Base-by-base conservation (phyloP, 1,140 invertebrate species). In the Lamellibrachia luymesi region DNA sequence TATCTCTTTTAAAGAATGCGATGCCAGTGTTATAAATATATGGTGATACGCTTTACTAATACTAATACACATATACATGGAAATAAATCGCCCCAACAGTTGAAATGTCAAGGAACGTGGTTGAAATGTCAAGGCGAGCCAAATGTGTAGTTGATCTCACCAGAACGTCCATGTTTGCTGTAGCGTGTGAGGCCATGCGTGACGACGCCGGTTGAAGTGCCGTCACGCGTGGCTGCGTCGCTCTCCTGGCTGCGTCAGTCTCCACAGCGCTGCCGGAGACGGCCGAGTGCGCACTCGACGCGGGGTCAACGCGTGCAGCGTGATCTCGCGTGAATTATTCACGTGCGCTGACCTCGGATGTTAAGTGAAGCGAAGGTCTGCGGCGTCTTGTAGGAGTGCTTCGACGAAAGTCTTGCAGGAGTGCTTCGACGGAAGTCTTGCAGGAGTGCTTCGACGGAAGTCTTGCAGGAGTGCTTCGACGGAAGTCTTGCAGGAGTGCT, bases 321-420 rank as follows among this genome's bases (percentile, higher is more conserved):
- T 80, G 64, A 80, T 80, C 64, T 80, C 64, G 64, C 64, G 64
- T 80, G 64, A 80, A 80, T 80, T 80, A 80, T 80, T 80, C 64
- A 80, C 64, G 64, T 22, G 64, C 64, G 64, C 64, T 80, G 64
- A 80, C 64, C 64, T 80, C 64, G 64, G 17, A 4, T 80, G 64
- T 80, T 80, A 22, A 80, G 64, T 17, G 64, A 80, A 80, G 64
- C 64, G 64, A 80, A 22, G 13, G 5, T 22, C 64, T 10, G 2
- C 64, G 25, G 8, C 64, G 64, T 10, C 6, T 10, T 80, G 64
- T 22, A 80, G 64, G 64, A 22, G 64, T 38, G 64, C 17, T 10
- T 22, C 2, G 64, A 80, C 64, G 64, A 2, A 80, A 80, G 64
- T 80, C 2, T 22, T 10, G 6, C 0, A 22, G 4, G 64, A 80